phyloP scores from a whole-genome alignment of 1,140 invertebrate species.

The Magallana gigas region DNA sequence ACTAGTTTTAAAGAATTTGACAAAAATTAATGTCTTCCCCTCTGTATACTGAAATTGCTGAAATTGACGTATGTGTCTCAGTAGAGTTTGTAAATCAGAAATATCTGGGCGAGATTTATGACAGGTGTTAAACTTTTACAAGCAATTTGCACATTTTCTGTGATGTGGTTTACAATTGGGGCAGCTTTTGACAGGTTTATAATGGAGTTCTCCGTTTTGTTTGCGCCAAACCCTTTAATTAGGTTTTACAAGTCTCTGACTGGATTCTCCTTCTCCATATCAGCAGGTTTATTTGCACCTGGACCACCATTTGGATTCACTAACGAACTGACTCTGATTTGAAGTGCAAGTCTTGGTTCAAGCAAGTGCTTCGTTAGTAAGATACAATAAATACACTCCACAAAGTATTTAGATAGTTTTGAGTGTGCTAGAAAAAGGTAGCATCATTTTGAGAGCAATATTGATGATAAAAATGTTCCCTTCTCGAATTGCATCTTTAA shows the following conservation, averaged over 20 bases:
- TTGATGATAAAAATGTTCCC: background rate
- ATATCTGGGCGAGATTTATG: no score
- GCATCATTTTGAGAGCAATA: slow-evolving; percentile 12
- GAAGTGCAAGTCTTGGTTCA: slow-evolving; percentile 31
- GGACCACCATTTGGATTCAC: slow-evolving; percentile 45
- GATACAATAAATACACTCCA: slow-evolving; percentile 47
- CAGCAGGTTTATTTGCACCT: slow-evolving; percentile 54
- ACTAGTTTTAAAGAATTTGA: no score
- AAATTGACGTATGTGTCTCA: no score
- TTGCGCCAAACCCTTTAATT: slow-evolving; percentile 50
- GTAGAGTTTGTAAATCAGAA: no score
- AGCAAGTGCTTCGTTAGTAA: slow-evolving; percentile 47
- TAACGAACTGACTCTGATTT: slow-evolving; percentile 47
- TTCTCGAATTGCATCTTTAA: no score
- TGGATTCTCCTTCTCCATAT: slow-evolving; percentile 59
- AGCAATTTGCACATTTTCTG: slow-evolving; percentile 34
- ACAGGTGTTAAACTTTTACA: background rate
- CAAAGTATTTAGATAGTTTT: no score
- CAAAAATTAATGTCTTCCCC: no score
- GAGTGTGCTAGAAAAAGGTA: background rate
- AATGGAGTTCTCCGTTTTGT: slow-evolving; percentile 56
- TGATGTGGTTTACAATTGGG: slow-evolving; percentile 46
- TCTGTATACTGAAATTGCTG: no score
- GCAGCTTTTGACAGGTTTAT: slow-evolving; percentile 54
- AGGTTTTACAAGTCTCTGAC: slow-evolving; percentile 48